These are phyloP conservation scores for Aspidapion aeneum DNA, from an alignment of 2,888 invertebrate species.

Conservation along the genomic window DNA sequence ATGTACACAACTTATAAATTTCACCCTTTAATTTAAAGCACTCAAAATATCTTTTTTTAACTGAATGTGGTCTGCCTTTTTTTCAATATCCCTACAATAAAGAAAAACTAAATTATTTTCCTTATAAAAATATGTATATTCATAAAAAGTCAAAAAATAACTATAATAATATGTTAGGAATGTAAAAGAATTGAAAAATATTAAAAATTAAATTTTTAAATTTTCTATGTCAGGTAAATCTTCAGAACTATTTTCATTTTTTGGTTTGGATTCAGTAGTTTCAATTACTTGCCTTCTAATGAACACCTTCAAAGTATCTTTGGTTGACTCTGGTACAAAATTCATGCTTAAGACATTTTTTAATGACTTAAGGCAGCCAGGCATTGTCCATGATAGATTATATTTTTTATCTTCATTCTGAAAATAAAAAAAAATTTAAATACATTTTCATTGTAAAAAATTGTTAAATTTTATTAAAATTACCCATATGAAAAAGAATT, in stretches of 20 bases:
- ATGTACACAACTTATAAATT: constrained; percentile 4
- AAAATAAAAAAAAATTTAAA: constrained; percentile 37
- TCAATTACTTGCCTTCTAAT: constrained; percentile 46
- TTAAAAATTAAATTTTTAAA: not conserved
- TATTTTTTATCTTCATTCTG: constrained; percentile 67
- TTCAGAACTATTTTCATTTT: not conserved
- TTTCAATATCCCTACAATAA: constrained; percentile 32
- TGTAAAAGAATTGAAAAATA: not conserved
- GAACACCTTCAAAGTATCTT: constrained; percentile 52
- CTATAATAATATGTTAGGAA: not conserved
- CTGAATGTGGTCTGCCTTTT: constrained; percentile 25
- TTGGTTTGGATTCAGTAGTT: not conserved
- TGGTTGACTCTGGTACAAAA: constrained; percentile 53
- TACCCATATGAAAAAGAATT: too few relatives aligned
- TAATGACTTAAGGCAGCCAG: constrained; percentile 58
- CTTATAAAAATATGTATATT: constrained; percentile 10
- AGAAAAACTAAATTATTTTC: constrained; percentile 10
- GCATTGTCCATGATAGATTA: constrained; percentile 59
- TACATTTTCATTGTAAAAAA: too few relatives aligned
- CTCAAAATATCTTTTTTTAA: constrained; percentile 32
- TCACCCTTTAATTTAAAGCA: constrained; percentile 20
- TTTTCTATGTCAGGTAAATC: not conserved
- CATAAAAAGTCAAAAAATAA: constrained; percentile 9
- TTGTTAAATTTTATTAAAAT: not conserved
- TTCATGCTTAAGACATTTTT: constrained; percentile 51